These are phyloP conservation scores for Melanophora roralis DNA, from an alignment of 2,888 invertebrate genomes.

Conservation along the genomic window DNA sequence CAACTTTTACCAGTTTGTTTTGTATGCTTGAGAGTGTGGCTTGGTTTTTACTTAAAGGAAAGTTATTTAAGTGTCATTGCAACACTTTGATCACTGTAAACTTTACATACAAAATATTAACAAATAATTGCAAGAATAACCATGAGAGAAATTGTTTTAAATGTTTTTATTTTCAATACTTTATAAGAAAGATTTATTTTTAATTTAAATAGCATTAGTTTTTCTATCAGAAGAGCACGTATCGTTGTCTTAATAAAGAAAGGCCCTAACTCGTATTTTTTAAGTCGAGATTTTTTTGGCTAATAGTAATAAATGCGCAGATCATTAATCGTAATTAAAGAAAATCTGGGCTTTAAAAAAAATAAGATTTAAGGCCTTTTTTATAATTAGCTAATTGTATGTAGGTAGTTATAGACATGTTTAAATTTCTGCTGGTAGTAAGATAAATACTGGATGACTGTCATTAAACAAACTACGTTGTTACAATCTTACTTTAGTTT, in stretches of 20 bases:
- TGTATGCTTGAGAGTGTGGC: neutral
- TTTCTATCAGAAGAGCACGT: too few relatives aligned
- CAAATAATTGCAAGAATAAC: neutral
- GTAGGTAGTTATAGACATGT: too few relatives aligned
- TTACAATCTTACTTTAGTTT: too few relatives aligned
- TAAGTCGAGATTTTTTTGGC: too few relatives aligned
- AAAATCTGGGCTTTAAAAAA: too few relatives aligned
- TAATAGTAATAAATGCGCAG: too few relatives aligned
- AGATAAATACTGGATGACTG: neutral
- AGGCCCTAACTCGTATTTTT: too few relatives aligned
- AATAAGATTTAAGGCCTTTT: too few relatives aligned
- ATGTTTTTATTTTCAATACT: neutral
- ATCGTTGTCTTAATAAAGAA: too few relatives aligned
- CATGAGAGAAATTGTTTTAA: neutral
- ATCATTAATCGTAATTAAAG: too few relatives aligned
- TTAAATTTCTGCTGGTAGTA: neutral
- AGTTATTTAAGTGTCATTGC: conserved; percentile 5
- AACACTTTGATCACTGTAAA: conserved; percentile 3
- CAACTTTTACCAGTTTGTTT: neutral
- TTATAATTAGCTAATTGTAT: too few relatives aligned
- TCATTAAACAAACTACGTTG: neutral
- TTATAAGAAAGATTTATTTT: neutral
- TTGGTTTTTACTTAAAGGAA: conserved; percentile 32
- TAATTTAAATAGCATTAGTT: conserved; percentile 32
- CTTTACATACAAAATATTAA: conserved; percentile 1